Conservation (phyloP, 2,113 vertebrate genomes). For the Plestiodon gilberti region DNA sequence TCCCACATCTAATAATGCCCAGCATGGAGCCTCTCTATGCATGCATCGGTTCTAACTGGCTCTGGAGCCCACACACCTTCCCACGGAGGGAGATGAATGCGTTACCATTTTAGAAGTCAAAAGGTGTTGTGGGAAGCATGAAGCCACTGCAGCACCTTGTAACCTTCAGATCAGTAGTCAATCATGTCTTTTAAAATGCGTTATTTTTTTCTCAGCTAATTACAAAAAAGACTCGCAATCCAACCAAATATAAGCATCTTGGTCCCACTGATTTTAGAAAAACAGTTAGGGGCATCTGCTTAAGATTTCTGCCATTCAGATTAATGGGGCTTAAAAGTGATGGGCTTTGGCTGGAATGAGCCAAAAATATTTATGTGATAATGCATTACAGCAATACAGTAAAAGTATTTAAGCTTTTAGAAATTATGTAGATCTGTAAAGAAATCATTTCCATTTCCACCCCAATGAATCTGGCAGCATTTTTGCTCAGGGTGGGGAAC, state of each 20-base stretch:
- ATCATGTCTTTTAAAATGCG: not conserved
- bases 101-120: not conserved
- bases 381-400: not conserved
- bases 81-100: not conserved
- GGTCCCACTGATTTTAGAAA: not conserved
- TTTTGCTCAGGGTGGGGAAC: not conserved
- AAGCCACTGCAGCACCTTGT: not conserved
- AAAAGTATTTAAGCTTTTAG: not conserved
- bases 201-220: not conserved
- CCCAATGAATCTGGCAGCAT: not conserved
- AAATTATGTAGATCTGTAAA: not conserved
- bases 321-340: not conserved
- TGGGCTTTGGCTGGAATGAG: not conserved
- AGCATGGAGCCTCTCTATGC: not conserved
- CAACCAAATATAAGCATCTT: not conserved
- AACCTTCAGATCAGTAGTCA: not conserved
- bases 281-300: not conserved
- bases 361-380: not conserved
- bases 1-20: not conserved
- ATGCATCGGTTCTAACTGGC: not conserved
- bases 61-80: not conserved
- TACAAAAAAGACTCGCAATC: not conserved
- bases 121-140: not conserved
- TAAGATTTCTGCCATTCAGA: not conserved
- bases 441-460: not conserved